Evolutionary conservation across 1,140 invertebrate genomes (phyloP), one percentile per base, ranked within the genome.

Genomic region (Lerema accius): DNA sequence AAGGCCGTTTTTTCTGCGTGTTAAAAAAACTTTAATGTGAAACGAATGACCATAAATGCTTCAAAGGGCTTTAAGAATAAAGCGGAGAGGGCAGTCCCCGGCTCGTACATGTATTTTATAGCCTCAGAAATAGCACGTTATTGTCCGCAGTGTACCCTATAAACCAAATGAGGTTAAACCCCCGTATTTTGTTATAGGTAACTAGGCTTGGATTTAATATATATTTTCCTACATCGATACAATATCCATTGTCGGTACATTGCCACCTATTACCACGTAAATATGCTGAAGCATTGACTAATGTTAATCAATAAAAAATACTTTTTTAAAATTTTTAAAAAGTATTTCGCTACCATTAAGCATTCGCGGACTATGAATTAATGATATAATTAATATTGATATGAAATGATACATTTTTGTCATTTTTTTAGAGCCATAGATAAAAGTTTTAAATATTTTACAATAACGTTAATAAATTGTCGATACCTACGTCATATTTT

Each of bases 21-120:
- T 76, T 78, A 80, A 78, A 70, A 73, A 61, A 67, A 71, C 71
- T 69, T 76, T 80, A 80, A 80, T 76, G 69, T 23, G 71, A 68
- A 76, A 78, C 71, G 75, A 76, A 78, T 72, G 76, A 61, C 63
- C 63, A 68, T 80, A 80, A 77, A 80, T 69, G 64, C 71, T 55
- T 61, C 63, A 64, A 76, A 80, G 78, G 69, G 78, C 67, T 80
- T 78, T 78, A 69, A 70, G 71, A 76, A 76, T 80, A 78, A 74
- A 71, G 66, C 69, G 64, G 35, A 65, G 62, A 66, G 62, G 67
- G 63, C 69, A 60, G 77, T 66, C 58, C 65, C 40, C 17, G 37
- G 62, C 6, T 32, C 3, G 28, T 32, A 32, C 65, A 73, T 75
- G 66, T 73, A 73, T 75, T 73, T 75, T 32, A 75, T 67, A 50